Evolutionary conservation across 2,888 invertebrate genomes (phyloP), one percentile per base, ranked within the genome.

Genomic region (Cyrtodaria siliqua): DNA sequence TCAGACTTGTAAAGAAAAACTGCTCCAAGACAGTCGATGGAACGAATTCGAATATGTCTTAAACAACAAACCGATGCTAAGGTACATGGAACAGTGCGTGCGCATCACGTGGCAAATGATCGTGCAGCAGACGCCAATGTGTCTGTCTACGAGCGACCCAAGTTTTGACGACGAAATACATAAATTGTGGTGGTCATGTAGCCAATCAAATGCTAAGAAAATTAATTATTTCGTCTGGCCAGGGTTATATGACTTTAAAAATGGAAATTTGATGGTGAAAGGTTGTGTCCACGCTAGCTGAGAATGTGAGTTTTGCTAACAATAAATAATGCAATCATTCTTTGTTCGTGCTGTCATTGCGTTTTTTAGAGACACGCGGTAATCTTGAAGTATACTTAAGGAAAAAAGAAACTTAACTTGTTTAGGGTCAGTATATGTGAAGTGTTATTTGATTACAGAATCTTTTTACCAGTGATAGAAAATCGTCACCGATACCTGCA

Each of bases 181-280:
- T 78, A 87, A 87, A 76, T 69, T 90, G 50, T 90, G 90, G 89
- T 90, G 90, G 90, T 89, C 89, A 57, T 90, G 90, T 83, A 85
- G 87, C 78, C 85, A 86, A 71, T 68, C 83, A 26, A 74, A 74
- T 18, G 86, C 89, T 9, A 75, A 56, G 23, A 83, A 70, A 55
- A 84, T 90, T 42, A 83, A 86, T 61, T 87, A 84, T 71, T 88
- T 87, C 61, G 79, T 90, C 8, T 90, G 90, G 90, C 90, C 90
- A 6, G 86, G 85, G n/a, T 72, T 90, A 27, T 89, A 84, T 59
- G 90, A 90, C 52, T 87, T 83, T 63, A 85, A 89, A 49, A 74
- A 85, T 49, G 90, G 90, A 2, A 88, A 86, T 60, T 55, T 90
- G 8, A 68, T 90, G 69, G 87, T 90, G 12, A 90, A 90, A 84